phyloP scores from a whole-genome alignment of 2,113 vertebrate genomes.

The Etheostoma spectabile region DNA sequence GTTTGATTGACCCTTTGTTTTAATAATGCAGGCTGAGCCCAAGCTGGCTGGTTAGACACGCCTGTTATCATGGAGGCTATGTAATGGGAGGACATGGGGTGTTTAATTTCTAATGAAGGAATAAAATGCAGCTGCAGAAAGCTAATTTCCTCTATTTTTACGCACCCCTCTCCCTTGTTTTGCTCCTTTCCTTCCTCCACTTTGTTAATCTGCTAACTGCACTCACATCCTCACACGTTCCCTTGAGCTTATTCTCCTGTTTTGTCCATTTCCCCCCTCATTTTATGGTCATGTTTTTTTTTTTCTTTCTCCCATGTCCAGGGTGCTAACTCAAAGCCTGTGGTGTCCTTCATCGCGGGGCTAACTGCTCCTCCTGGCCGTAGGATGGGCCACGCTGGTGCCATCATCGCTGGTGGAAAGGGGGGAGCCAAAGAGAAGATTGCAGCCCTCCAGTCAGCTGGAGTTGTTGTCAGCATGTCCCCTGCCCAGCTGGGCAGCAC shows the following conservation, averaged over 20 bases:
- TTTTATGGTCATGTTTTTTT: slow-evolving; percentile 24
- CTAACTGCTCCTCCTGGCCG: slow-evolving; percentile 96
- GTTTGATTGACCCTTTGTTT: slow-evolving; percentile 81
- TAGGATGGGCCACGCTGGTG: slow-evolving; percentile 97
- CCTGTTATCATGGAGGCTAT: slow-evolving; percentile 57
- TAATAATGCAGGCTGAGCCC: slow-evolving; percentile 74
- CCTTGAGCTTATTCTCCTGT: slow-evolving; percentile 9
- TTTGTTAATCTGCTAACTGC: slow-evolving; percentile 4
- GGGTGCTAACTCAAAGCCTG: slow-evolving; percentile 93
- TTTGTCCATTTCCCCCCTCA: slow-evolving; percentile 3
- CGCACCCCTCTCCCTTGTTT: not conserved
- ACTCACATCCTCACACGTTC: slow-evolving; percentile 8
- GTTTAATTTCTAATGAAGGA: slow-evolving; percentile 72
- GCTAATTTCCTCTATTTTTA: slow-evolving; percentile 34
- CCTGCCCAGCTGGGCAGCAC: slow-evolving; percentile 97
- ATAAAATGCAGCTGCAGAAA: slow-evolving; percentile 68
- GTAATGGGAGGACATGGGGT: slow-evolving; percentile 65
- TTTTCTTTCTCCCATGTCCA: slow-evolving; percentile 58
- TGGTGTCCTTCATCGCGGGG: slow-evolving; percentile 98
- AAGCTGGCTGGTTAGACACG: slow-evolving; percentile 71
- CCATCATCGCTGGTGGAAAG: slow-evolving; percentile 98
- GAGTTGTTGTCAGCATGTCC: slow-evolving; percentile 97
- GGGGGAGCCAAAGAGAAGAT: slow-evolving; percentile 99
- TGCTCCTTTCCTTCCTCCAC: slow-evolving; percentile 19
- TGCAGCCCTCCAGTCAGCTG: slow-evolving; percentile 93